Evolutionary conservation across 2,113 vertebrate species (phyloP).

Genomic region (Martes martes): DNA sequence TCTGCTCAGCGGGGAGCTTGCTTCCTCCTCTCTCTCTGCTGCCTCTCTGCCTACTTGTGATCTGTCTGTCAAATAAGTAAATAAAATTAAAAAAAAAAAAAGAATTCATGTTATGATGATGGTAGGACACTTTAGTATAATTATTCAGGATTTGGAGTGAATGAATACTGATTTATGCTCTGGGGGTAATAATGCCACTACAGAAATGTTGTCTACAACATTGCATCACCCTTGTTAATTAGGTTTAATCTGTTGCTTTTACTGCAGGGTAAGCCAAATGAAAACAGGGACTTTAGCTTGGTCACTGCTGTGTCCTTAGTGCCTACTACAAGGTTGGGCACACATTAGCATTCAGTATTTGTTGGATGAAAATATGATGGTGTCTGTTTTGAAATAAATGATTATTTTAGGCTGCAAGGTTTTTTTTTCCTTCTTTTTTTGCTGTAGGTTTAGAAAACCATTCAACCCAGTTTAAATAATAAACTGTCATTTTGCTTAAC

Average conservation of each 20-base stretch:
- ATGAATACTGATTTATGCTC: not conserved
- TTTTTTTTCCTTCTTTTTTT: not conserved
- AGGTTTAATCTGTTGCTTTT: not conserved
- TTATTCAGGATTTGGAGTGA: not conserved
- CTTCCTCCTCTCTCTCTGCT: too few relatives aligned
- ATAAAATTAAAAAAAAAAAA: too few relatives aligned
- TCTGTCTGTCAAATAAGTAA: too few relatives aligned
- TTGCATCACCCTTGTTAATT: not conserved
- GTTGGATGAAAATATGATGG: not conserved
- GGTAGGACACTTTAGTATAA: not conserved
- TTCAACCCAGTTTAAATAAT: not conserved
- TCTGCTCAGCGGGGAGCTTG: too few relatives aligned
- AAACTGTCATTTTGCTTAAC: not conserved
- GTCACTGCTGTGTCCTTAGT: not conserved
- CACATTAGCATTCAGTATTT: not conserved
- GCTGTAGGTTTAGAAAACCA: not conserved
- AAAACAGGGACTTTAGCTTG: not conserved
- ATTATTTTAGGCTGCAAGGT: not conserved
- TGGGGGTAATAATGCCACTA: not conserved
- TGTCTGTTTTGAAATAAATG: not conserved
- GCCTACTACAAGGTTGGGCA: not conserved
- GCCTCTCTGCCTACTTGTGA: too few relatives aligned
- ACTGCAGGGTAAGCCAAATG: not conserved
- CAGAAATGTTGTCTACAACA: not conserved
- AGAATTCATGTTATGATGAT: not conserved